phyloP scores from a whole-genome alignment of 1,140 invertebrate genomes.

The Limonius californicus region DNA sequence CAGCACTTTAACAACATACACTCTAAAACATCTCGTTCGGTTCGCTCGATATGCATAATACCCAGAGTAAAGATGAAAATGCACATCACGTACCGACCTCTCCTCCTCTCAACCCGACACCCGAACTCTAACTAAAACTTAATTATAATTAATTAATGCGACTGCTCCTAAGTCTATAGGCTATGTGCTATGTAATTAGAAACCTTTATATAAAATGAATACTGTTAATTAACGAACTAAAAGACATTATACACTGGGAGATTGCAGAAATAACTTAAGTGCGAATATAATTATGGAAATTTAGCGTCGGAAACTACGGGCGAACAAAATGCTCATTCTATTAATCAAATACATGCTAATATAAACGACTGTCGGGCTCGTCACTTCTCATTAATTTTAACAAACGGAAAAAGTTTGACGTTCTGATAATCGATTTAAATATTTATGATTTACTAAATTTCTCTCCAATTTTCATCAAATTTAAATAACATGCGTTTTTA shows the following conservation, averaged over 20 bases:
- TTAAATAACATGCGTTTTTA: no score
- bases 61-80: slow-evolving; percentile 49
- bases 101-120: slow-evolving; percentile 46
- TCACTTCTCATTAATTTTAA: slow-evolving; percentile 5
- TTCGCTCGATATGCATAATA: slow-evolving; percentile 48
- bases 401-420: neutral
- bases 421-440: slow-evolving; percentile 10
- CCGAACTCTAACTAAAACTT: slow-evolving; percentile 69
- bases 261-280: slow-evolving; percentile 47
- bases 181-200: slow-evolving; percentile 55
- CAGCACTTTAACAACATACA: neutral
- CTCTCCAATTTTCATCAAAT: no score
- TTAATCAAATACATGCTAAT: slow-evolving; percentile 14
- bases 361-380: slow-evolving; percentile 2
- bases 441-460: neutral
- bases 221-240: slow-evolving; percentile 57
- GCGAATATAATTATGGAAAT: slow-evolving; percentile 42
- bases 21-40: neutral
- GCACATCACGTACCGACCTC: slow-evolving; percentile 48
- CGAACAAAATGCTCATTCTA: slow-evolving; percentile 11
- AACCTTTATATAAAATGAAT: slow-evolving; percentile 60
- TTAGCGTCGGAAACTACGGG: slow-evolving; percentile 7
- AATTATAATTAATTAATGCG: slow-evolving; percentile 75
- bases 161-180: slow-evolving; percentile 52
- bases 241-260: slow-evolving; percentile 52